Base-by-base conservation (phyloP, 2,797 vertebrate genomes). In the Acanthurus tractus region DNA sequence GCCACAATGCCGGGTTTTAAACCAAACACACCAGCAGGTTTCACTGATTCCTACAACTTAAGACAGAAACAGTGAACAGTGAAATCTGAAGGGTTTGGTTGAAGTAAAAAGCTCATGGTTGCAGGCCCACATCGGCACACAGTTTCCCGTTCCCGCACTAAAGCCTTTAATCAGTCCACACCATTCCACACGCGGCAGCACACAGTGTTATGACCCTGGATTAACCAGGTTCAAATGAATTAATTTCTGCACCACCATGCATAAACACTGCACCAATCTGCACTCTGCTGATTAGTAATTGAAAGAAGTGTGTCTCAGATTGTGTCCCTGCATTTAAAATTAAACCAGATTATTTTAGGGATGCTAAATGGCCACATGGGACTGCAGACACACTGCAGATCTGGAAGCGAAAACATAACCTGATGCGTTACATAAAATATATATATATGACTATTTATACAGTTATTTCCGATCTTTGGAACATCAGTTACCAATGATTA, bases 241-340 rank as follows among this genome's bases (percentile, higher is more conserved):
- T 42, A n/a, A 74, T 63, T 23, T 76, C 40, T 55, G 82, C 81
- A 77, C 59, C 63, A 54, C 50, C 88, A 87, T 88, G 87, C 87
- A 84, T 25, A 7, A 79, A 88, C 70, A 83, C 84, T 20, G 71
- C 81, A 59, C 63, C 74, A 82, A 59, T 64, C 64, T 29, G 78
- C 82, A 79, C 70, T 81, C 76, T 63, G 71, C 76, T 61, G 74
- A 77, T 89, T 87, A 88, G 90, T 79, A 68, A 67, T 11, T 55
- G 48, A 73, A 65, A 53, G 25, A 63, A 59, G 42, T 22, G 55
- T 52, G 17, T 52, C 52, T 58, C 56, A 29, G 67, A 52, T 63
- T 73, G 67, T 48, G 62, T 55, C 59, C 57, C 64, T 36, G 25
- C 20, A 5, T 63, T 74, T 18, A 34, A 50, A 56, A 69, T 66